Conservation (phyloP, 2,888 invertebrate species). For the Pteria penguin region DNA sequence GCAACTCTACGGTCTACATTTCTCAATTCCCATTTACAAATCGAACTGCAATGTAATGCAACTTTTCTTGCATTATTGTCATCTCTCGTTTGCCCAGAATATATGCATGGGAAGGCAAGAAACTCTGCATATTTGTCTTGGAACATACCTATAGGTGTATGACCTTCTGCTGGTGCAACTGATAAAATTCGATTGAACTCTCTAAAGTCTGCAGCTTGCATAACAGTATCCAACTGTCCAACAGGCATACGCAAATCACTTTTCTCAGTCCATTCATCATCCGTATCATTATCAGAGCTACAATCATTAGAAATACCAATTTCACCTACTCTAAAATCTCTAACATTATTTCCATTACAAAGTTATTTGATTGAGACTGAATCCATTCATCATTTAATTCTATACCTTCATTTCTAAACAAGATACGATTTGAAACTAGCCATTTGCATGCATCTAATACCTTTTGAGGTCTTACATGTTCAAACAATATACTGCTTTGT, state of each 20-base stretch:
- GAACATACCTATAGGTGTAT: constrained; percentile 34
- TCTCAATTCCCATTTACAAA: constrained; percentile 41
- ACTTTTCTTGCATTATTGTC: constrained; percentile 23
- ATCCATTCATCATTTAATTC: constrained; percentile 27
- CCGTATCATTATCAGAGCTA: not conserved
- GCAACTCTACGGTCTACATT: constrained; percentile 43
- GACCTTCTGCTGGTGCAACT: constrained; percentile 39
- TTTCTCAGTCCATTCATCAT: constrained; percentile 37
- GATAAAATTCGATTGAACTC: constrained; percentile 34
- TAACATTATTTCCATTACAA: too few species aligned
- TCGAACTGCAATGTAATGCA: constrained; percentile 35
- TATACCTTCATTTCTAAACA: constrained; percentile 44
- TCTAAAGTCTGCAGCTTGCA: constrained; percentile 37
- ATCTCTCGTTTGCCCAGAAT: constrained; percentile 24
- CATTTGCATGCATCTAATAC: constrained; percentile 27
- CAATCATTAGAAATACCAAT: too few species aligned
- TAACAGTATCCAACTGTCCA: constrained; percentile 39
- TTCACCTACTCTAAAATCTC: too few species aligned
- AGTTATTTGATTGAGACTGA: too few species aligned
- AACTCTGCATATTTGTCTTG: constrained; percentile 33
- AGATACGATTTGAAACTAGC: not conserved
- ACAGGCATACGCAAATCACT: constrained; percentile 19
- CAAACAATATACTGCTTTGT: constrained; percentile 42
- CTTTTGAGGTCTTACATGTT: constrained; percentile 44
- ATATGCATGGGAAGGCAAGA: constrained; percentile 39